A percentile compares a stretch with the other conserved stretches of the same genome.
Conservation (phyloP, 2,113 vertebrate genomes). For the Nibea albiflora region DNA sequence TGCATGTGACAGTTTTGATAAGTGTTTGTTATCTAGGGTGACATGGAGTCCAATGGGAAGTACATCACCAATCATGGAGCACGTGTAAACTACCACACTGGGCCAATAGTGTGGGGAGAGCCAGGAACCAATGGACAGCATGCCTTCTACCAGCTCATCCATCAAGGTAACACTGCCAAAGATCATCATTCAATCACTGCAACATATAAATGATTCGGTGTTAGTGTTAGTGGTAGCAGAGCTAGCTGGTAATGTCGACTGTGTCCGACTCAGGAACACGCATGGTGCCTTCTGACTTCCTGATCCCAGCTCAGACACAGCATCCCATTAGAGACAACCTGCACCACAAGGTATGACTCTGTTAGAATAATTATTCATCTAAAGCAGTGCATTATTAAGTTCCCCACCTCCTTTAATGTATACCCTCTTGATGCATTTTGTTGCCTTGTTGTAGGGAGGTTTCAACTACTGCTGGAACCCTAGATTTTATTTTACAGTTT, state of each 20-base stretch:
- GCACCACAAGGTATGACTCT: conserved; percentile 91
- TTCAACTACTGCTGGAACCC: background rate
- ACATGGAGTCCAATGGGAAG: conserved; percentile 99
- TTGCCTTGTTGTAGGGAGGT: background rate
- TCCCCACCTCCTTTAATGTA: background rate
- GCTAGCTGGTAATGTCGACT: background rate
- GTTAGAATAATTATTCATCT: background rate
- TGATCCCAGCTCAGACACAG: conserved; percentile 95
- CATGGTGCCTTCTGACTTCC: conserved; percentile 95
- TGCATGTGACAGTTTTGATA: background rate
- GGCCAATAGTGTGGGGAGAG: conserved; percentile 98
- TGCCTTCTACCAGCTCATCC: conserved; percentile 98
- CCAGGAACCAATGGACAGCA: conserved; percentile 98
- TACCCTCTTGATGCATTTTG: background rate
- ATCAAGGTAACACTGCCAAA: conserved; percentile 88
- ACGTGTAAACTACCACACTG: conserved; percentile 93
- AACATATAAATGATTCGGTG: background rate
- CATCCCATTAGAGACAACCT: conserved; percentile 92
- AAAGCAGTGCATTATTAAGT: background rate
- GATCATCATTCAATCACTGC: background rate
- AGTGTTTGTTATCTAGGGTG: conserved; percentile 84
- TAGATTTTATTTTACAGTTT: background rate
- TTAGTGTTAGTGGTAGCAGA: background rate
- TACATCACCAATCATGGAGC: conserved; percentile 92
- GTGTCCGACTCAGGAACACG: conserved; percentile 88